Evolutionary conservation across 2,113 vertebrate genomes (phyloP).

Genomic region (Craseonycteris thonglongyai): DNA sequence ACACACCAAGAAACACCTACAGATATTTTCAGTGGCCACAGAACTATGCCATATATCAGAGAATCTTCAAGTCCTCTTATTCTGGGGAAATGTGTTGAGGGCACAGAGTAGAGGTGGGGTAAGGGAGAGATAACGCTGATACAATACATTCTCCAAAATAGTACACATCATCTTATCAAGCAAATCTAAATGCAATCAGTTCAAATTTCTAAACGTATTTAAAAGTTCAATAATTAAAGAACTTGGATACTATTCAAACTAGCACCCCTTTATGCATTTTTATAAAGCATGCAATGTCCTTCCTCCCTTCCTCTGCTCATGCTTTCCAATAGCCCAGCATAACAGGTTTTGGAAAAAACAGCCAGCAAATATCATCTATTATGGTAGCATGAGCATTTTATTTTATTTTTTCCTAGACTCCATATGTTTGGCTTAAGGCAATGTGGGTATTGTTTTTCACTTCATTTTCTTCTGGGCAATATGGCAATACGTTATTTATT

Average conservation of each 20-base stretch:
- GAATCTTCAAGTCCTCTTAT: neutral
- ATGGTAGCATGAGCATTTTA: neutral
- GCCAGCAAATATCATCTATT: neutral
- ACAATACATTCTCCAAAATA: neutral
- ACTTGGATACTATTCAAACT: slow-evolving; percentile 37
- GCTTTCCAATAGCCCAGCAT: neutral
- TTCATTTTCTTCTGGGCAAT: slow-evolving; percentile 64
- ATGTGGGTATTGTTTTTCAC: slow-evolving; percentile 49
- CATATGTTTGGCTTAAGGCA: slow-evolving; percentile 63
- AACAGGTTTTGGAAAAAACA: slow-evolving; percentile 26
- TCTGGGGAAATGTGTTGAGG: neutral
- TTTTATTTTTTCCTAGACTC: slow-evolving; percentile 22
- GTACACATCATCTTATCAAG: neutral
- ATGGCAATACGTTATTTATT: slow-evolving; percentile 63
- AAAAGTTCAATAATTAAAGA: neutral
- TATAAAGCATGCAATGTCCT: neutral
- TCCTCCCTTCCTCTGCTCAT: neutral
- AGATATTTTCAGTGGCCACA: neutral
- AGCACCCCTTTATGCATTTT: neutral
- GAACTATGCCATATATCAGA: fast-evolving
- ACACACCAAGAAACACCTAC: no score
- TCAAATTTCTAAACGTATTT: neutral
- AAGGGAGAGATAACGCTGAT: neutral
- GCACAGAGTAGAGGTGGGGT: no score
- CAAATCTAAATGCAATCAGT: neutral